phyloP scores from a whole-genome alignment of 2,888 invertebrate species.

The Matsumyia berberina region DNA sequence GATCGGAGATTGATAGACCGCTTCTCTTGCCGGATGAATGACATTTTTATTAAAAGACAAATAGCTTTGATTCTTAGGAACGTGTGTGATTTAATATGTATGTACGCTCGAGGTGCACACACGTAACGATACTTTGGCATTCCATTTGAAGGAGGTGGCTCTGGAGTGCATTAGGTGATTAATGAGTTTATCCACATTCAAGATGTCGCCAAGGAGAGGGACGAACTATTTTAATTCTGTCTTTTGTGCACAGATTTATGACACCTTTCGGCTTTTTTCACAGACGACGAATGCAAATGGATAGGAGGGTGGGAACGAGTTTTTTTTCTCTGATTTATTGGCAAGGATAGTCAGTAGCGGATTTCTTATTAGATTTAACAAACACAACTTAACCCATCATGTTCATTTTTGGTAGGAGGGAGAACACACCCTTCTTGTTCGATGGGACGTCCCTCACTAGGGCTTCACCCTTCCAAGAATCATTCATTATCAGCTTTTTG shows the following conservation, averaged over 20 bases:
- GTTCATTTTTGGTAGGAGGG: slow-evolving; percentile 78
- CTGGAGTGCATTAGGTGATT: slow-evolving; percentile 53
- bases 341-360: not conserved
- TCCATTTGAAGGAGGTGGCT: slow-evolving; percentile 43
- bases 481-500: slow-evolving; percentile 79
- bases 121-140: slow-evolving; percentile 44
- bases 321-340: slow-evolving; percentile 53
- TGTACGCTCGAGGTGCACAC: slow-evolving; percentile 47
- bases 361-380: slow-evolving; percentile 31
- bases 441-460: slow-evolving; percentile 80
- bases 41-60: slow-evolving; percentile 75
- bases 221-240: not conserved
- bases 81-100: slow-evolving; percentile 31
- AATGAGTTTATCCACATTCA: slow-evolving; percentile 63
- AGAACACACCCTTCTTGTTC: slow-evolving; percentile 79
- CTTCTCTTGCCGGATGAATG: slow-evolving; percentile 57
- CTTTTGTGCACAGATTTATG: slow-evolving; percentile 39
- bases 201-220: slow-evolving; percentile 53
- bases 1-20: slow-evolving; percentile 66
- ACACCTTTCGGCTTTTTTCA: slow-evolving; percentile 35
- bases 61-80: slow-evolving; percentile 69
- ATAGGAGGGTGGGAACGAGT: not conserved
- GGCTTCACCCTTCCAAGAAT: slow-evolving; percentile 80
- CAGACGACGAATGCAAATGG: slow-evolving; percentile 19
- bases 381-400: slow-evolving; percentile 25